Conservation (phyloP, 2,113 vertebrate genomes). For the Neodon shergylaensis region DNA sequence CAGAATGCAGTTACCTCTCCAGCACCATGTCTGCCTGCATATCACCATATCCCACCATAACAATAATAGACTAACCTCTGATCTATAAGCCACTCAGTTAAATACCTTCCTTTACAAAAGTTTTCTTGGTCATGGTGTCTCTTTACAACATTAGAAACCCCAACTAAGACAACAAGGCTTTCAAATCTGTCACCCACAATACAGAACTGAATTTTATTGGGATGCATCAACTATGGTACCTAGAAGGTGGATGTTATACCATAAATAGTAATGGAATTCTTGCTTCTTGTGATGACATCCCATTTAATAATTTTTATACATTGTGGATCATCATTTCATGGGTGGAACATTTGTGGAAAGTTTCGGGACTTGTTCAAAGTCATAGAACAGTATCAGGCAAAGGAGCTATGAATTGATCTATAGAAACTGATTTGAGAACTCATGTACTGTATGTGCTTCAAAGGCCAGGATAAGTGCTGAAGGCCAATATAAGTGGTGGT, state of each 20-base stretch:
- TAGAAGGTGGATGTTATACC: not conserved
- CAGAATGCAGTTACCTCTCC: not conserved
- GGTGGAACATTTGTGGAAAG: not conserved
- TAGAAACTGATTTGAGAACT: not conserved
- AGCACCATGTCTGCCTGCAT: not conserved
- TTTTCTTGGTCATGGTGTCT: not conserved
- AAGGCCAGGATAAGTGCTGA: not conserved
- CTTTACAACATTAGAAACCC: not conserved
- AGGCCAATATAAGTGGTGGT: not conserved
- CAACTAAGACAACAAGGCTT: not conserved
- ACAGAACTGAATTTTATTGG: not conserved
- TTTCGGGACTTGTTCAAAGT: not conserved
- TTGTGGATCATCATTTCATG: slow-evolving; percentile 7
- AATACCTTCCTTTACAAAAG: not conserved
- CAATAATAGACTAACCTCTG: not conserved
- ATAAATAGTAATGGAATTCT: not conserved
- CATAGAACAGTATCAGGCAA: not conserved
- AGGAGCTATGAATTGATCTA: not conserved
- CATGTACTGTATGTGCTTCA: not conserved
- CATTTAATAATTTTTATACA: not conserved
- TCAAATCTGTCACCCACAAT: not conserved
- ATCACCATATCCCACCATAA: not conserved
- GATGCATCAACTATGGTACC: not conserved
- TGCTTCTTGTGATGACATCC: not conserved
- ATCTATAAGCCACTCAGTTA: not conserved